Conservation (phyloP, 2,888 invertebrate genomes). For the Rhagonycha lutea region DNA sequence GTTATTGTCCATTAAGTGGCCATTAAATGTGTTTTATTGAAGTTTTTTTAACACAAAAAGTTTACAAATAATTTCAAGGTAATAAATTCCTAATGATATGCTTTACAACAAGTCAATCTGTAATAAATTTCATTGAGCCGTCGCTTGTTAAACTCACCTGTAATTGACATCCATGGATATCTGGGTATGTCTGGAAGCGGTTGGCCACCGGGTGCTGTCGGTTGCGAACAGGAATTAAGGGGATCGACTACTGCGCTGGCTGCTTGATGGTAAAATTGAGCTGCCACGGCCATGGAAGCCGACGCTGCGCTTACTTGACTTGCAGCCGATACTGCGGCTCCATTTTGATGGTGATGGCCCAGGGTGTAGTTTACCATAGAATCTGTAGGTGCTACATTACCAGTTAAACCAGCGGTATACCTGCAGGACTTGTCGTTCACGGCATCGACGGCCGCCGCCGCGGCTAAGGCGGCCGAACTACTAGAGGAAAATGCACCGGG, state of each 20-base stretch:
- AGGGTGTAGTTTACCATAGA: constrained; percentile 84
- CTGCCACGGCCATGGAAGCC: constrained; percentile 66
- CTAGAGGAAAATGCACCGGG: constrained; percentile 62
- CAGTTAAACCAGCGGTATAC: constrained; percentile 69
- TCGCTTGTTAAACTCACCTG: constrained; percentile 69
- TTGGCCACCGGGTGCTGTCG: constrained; percentile 73
- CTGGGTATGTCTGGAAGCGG: constrained; percentile 90
- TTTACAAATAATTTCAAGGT: constrained; percentile 20
- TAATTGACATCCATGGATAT: constrained; percentile 96
- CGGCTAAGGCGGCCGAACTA: constrained; percentile 64
- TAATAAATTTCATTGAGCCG: not conserved
- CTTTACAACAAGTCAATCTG: not conserved
- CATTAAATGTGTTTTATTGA: constrained; percentile 53
- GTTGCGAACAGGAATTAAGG: constrained; percentile 76
- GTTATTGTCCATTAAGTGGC: constrained; percentile 52
- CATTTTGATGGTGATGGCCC: constrained; percentile 73
- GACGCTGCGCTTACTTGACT: constrained; percentile 74
- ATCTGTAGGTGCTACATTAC: constrained; percentile 68
- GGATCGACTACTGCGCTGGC: constrained; percentile 80
- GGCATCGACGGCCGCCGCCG: constrained; percentile 68
- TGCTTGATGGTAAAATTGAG: constrained; percentile 90
- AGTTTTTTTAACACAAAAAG: constrained; percentile 40
- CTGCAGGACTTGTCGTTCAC: constrained; percentile 81
- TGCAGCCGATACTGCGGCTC: constrained; percentile 65
- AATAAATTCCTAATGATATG: constrained; percentile 14